Conservation (phyloP, 2,113 vertebrate species). For the Serilophus lunatus region DNA sequence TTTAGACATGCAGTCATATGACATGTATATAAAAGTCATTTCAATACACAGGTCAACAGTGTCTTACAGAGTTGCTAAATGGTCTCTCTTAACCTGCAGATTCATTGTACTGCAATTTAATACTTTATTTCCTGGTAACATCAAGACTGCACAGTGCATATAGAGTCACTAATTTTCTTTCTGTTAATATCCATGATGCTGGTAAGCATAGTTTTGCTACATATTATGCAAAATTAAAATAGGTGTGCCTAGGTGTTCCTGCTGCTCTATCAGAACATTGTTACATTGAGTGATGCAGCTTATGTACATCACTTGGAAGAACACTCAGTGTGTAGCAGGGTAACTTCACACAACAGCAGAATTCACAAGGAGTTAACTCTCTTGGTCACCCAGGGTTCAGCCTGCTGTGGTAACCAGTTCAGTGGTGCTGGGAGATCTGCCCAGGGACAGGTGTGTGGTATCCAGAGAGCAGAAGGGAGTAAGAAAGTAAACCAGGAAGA, state of each 20-base stretch:
- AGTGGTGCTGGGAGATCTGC: neutral
- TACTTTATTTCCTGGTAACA: neutral
- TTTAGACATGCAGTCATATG: neutral
- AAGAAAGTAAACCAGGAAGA: neutral
- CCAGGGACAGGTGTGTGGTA: neutral
- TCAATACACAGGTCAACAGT: neutral
- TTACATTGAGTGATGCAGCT: neutral
- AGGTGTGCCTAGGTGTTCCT: rapidly evolving
- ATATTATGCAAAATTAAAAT: neutral
- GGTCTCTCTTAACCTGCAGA: neutral
- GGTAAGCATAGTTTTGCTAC: neutral
- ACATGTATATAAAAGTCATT: neutral
- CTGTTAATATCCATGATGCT: neutral
- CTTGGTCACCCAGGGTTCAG: neutral
- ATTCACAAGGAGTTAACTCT: neutral
- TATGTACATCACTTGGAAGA: neutral
- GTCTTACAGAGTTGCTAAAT: neutral
- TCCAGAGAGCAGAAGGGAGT: neutral
- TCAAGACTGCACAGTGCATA: neutral
- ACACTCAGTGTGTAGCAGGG: neutral
- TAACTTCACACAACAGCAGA: neutral
- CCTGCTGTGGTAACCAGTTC: neutral
- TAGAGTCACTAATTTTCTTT: neutral
- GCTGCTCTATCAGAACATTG: neutral
- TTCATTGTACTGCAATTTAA: neutral